These are phyloP conservation scores for Teinopalpus imperialis DNA, from an alignment of 2,888 invertebrate species.

Conservation along the genomic window DNA sequence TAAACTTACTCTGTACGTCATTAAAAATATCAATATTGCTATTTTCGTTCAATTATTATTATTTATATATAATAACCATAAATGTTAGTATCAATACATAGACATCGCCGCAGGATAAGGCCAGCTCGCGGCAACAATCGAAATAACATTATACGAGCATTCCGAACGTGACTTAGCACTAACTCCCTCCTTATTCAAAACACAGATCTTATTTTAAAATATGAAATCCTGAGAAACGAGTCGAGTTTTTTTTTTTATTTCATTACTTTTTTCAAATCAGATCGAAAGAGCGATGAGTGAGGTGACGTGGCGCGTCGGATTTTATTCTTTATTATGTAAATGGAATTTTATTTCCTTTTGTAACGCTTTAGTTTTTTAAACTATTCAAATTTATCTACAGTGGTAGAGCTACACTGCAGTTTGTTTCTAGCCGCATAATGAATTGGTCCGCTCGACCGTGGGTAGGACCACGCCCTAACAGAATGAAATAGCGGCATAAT, in stretches of 20 bases:
- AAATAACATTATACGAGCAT: slow-evolving; percentile 19
- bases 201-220: slow-evolving; percentile 70
- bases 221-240: slow-evolving; percentile 71
- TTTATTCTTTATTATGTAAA: slow-evolving; percentile 33
- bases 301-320: slow-evolving; percentile 56
- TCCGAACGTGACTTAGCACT: slow-evolving; percentile 65
- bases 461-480: too few relatives aligned
- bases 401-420: too few relatives aligned
- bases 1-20: too few relatives aligned
- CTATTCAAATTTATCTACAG: slow-evolving; percentile 14
- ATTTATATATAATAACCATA: too few relatives aligned
- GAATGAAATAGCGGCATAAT: too few relatives aligned
- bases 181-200: slow-evolving; percentile 61
- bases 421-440: too few relatives aligned
- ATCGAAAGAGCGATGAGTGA: slow-evolving; percentile 44
- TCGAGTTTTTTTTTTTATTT: slow-evolving; percentile 45
- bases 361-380: slow-evolving; percentile 4
- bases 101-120: slow-evolving; percentile 1
- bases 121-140: slow-evolving; percentile 16
- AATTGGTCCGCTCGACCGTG: too few relatives aligned
- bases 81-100: too few relatives aligned
- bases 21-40: too few relatives aligned
- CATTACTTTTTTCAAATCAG: slow-evolving; percentile 48
- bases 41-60: too few relatives aligned
- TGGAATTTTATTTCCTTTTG: slow-evolving; percentile 10